Evolutionary conservation across 92 coral and sea anemone genomes (phyloP).

Genomic region (Hydrozoanthus gracilis): DNA sequence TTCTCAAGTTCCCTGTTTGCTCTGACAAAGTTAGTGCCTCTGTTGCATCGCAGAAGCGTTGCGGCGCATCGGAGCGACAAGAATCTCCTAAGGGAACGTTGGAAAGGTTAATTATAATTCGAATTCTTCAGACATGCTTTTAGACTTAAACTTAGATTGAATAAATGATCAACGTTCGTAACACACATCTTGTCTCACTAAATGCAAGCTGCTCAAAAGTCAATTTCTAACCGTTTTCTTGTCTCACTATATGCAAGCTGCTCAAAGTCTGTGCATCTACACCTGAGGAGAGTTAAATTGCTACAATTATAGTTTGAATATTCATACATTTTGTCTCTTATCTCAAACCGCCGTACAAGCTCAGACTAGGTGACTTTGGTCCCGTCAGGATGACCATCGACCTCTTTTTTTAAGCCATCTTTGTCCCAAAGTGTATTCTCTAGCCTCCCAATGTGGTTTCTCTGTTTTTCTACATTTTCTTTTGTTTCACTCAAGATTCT

Average conservation of each 20-base stretch:
- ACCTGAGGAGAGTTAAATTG: conserved; percentile 36
- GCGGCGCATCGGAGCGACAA: too few relatives aligned
- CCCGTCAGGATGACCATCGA: conserved; percentile 63
- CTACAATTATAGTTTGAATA: not conserved
- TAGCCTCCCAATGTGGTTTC: conserved; percentile 62
- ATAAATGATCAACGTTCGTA: too few relatives aligned
- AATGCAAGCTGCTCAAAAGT: conserved; percentile 49
- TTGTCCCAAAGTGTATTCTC: conserved; percentile 49
- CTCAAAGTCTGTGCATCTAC: conserved; percentile 57
- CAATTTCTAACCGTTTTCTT: too few relatives aligned
- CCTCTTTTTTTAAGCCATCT: conserved; percentile 53
- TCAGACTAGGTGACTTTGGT: conserved; percentile 69
- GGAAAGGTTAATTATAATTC: too few relatives aligned
- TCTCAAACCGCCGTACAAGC: conserved; percentile 54
- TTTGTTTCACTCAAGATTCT: conserved; percentile 10
- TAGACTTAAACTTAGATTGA: too few relatives aligned
- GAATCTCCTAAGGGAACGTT: too few relatives aligned
- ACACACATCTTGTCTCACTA: conserved; percentile 49
- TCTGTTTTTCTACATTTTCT: conserved; percentile 50
- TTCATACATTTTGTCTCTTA: conserved; percentile 61
- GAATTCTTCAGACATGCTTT: too few relatives aligned
- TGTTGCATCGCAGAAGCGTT: too few relatives aligned
- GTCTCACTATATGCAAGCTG: too few relatives aligned
- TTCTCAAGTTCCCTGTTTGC: too few relatives aligned
- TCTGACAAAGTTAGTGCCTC: too few relatives aligned